phyloP scores from a whole-genome alignment of 2,113 vertebrate species.

The Cavia aperea region DNA sequence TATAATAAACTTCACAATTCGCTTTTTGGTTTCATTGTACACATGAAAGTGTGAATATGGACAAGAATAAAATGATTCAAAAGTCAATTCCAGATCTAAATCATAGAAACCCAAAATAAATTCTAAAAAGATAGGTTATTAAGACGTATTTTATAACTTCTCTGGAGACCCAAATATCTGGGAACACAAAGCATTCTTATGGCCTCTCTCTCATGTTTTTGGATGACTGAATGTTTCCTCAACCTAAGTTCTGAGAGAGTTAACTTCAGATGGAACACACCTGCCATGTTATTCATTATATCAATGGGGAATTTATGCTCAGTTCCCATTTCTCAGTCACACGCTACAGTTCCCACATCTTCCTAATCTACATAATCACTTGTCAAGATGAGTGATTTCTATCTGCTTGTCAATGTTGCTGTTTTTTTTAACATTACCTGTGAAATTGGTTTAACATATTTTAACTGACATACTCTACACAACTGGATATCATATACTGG shows the following conservation, averaged over 20 bases:
- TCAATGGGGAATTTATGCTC: conserved; percentile 46
- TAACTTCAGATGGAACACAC: conserved; percentile 36
- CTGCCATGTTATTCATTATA: conserved; percentile 39
- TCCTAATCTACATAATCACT: conserved; percentile 66
- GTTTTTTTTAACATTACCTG: conserved; percentile 60
- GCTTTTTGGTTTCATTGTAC: not conserved
- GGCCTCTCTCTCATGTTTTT: not conserved
- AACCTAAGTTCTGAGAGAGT: conserved; percentile 38
- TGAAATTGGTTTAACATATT: conserved; percentile 65
- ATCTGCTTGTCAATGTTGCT: conserved; percentile 61
- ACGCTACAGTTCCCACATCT: conserved; percentile 33
- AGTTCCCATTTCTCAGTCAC: conserved; percentile 27
- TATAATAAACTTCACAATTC: not conserved
- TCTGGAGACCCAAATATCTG: not conserved
- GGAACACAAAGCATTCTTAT: not conserved
- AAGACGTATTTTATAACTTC: conserved; percentile 10
- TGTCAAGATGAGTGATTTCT: conserved; percentile 70
- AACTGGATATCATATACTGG: conserved; percentile 19
- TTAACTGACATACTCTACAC: conserved; percentile 55
- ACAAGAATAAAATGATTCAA: conserved; percentile 18
- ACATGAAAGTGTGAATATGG: not conserved
- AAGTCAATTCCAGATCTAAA: not conserved
- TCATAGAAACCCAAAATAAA: not conserved
- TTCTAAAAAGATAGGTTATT: not conserved
- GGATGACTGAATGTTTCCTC: not conserved